Percentiles rank a stretch among this genome's conserved stretches.
Evolutionary conservation across 2,113 vertebrate genomes (phyloP).

Genomic region (Pollimyrus isidori): DNA sequence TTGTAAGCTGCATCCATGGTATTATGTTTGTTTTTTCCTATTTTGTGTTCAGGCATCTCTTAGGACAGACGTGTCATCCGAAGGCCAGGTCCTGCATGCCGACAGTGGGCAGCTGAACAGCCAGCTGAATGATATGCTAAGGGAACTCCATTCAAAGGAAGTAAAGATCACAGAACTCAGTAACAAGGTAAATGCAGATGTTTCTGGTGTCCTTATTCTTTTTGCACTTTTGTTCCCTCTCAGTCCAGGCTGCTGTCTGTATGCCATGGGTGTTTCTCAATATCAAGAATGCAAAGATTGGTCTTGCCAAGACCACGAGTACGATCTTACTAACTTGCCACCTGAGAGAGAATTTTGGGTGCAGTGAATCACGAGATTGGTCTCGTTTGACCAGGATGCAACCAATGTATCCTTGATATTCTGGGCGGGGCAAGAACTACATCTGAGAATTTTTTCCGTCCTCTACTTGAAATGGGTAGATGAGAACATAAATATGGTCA

Average conservation of each 20-base stretch:
- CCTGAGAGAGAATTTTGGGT: background rate
- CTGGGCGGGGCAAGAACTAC: background rate
- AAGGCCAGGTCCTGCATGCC: slow-evolving; percentile 34
- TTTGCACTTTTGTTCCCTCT: background rate
- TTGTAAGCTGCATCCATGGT: background rate
- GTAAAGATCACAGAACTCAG: slow-evolving; percentile 65
- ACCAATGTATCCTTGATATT: background rate
- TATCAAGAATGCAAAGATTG: background rate
- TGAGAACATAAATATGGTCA: background rate
- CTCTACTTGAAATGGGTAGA: background rate
- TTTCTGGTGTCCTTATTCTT: background rate
- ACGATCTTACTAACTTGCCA: background rate
- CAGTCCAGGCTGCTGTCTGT: background rate
- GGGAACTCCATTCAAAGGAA: slow-evolving; percentile 69
- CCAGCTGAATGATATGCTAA: slow-evolving; percentile 58
- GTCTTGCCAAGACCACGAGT: background rate
- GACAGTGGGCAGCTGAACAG: slow-evolving; percentile 52
- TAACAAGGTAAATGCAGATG: slow-evolving; percentile 52
- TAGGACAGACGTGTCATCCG: slow-evolving; percentile 25
- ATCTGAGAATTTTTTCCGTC: background rate
- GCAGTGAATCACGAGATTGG: background rate
- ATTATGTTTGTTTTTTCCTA: background rate
- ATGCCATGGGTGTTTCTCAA: background rate
- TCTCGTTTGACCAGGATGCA: background rate
- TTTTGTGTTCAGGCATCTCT: slow-evolving; percentile 47